Conservation (phyloP, 2,888 invertebrate genomes). For the Lottia gigantea region DNA sequence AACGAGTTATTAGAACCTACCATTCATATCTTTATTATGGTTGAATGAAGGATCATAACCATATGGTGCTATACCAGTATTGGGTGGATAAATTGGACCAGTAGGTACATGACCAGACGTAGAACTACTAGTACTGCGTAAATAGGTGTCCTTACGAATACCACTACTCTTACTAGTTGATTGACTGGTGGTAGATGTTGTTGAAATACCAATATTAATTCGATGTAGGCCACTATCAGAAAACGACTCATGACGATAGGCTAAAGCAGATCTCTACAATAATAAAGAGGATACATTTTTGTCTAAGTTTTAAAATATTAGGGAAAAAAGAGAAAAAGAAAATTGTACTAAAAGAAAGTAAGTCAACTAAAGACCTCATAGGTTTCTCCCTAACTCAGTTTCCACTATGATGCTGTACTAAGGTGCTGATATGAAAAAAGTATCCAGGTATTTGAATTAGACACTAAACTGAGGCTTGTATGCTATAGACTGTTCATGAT, state of each 20-base stretch:
- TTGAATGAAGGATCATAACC: constrained; percentile 50
- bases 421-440: no score
- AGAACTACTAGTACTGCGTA: constrained; percentile 63
- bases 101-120: constrained; percentile 59
- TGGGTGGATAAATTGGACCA: constrained; percentile 38
- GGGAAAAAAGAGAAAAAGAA: no score
- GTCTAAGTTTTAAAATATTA: no score
- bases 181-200: constrained; percentile 92
- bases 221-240: constrained; percentile 64
- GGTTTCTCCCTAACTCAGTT: no score
- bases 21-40: constrained; percentile 40
- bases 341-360: no score
- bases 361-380: no score
- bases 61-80: constrained; percentile 51
- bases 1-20: no score
- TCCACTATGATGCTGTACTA: no score
- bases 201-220: constrained; percentile 84
- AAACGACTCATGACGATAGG: constrained; percentile 76
- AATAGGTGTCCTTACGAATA: constrained; percentile 76
- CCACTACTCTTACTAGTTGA: constrained; percentile 89
- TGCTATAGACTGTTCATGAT: no score
- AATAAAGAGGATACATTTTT: background rate
- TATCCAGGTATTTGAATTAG: no score
- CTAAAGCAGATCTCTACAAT: constrained; percentile 79
- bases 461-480: no score